Evolutionary conservation across 2,113 vertebrate species (phyloP).

Genomic region (Macaca mulatta): DNA sequence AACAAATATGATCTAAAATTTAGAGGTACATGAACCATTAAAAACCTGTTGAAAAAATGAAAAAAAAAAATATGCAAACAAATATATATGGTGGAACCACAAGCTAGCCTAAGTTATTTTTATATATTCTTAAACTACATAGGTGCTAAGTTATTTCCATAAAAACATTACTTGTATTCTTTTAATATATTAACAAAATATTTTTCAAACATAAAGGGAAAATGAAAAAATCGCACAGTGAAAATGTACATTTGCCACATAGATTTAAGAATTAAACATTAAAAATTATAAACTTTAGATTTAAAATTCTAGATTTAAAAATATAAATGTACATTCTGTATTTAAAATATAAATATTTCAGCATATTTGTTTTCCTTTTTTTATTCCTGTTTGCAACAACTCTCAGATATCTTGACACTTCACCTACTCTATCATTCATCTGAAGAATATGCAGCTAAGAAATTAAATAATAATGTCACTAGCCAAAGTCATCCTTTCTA

Average conservation of each 20-base stretch:
- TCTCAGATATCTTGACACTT: background rate
- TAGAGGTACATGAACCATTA: background rate
- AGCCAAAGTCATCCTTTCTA: background rate
- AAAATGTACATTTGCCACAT: background rate
- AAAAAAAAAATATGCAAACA: background rate
- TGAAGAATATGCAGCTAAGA: background rate
- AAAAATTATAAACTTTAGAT: background rate
- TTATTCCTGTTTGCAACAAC: background rate
- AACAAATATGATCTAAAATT: slow-evolving; percentile 20
- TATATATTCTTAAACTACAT: background rate
- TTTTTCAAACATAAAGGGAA: background rate
- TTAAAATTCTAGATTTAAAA: background rate
- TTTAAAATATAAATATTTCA: background rate
- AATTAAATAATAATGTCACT: background rate
- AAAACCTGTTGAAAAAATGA: background rate
- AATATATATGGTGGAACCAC: background rate
- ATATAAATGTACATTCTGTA: background rate
- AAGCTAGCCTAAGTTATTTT: background rate
- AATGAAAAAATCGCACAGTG: background rate
- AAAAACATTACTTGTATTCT: background rate
- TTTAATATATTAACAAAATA: background rate
- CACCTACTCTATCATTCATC: background rate
- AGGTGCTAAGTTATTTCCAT: background rate
- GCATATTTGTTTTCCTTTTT: background rate
- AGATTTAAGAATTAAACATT: background rate